A percentile compares a stretch with the other conserved stretches of the same genome.
These are phyloP conservation scores for Saxicola maurus DNA, from an alignment of 2,797 vertebrate species.

Conservation along the genomic window DNA sequence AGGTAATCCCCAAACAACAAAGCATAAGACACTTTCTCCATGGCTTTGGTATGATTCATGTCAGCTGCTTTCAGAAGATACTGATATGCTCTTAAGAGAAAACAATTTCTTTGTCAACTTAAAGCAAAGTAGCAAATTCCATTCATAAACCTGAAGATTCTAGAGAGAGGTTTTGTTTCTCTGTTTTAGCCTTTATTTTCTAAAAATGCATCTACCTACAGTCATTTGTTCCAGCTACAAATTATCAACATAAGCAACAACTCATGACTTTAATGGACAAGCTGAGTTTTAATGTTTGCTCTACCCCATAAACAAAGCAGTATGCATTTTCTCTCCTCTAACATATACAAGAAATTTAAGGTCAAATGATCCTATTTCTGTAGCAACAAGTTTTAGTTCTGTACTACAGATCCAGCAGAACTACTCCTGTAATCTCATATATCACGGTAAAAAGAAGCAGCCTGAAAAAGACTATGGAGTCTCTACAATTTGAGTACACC, in stretches of 20 bases:
- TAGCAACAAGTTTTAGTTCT: background rate
- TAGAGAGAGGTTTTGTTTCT: background rate
- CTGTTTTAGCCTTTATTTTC: background rate
- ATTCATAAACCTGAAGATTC: background rate
- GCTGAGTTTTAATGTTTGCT: background rate
- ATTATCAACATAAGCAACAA: background rate
- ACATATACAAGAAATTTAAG: background rate
- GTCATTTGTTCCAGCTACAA: background rate
- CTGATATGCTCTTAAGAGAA: constrained; percentile 83
- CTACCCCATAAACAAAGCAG: background rate
- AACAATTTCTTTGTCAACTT: background rate
- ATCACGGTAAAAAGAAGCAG: background rate
- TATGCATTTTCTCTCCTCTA: background rate
- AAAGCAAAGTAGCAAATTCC: background rate
- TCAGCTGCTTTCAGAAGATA: constrained; percentile 87
- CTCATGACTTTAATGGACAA: background rate
- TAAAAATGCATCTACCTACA: background rate
- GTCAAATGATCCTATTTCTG: background rate
- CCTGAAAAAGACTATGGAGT: background rate
- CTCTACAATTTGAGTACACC: background rate
- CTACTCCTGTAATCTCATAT: accelerated
- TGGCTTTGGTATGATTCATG: constrained; percentile 89
- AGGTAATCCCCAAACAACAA: constrained; percentile 92
- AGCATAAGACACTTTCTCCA: constrained; percentile 94
- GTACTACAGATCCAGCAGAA: background rate